These are phyloP conservation scores for Saturnia pavonia DNA, from an alignment of 2,888 invertebrate genomes.

Conservation along the genomic window DNA sequence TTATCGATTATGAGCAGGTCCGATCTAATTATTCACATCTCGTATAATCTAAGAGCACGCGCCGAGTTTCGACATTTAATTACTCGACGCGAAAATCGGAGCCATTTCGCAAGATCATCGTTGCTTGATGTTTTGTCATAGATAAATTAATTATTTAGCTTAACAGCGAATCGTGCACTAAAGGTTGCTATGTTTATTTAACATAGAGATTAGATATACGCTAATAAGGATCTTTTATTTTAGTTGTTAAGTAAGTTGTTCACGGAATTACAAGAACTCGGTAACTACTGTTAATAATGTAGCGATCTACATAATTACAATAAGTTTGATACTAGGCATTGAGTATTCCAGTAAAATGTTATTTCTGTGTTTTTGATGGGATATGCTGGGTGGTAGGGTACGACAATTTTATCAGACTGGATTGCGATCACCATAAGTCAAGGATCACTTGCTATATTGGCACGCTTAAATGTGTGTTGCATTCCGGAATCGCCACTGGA, in stretches of 20 bases:
- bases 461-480: too few relatives aligned
- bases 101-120: conserved; percentile 33
- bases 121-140: conserved; percentile 28
- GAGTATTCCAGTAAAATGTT: too few relatives aligned
- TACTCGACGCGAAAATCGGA: conserved; percentile 35
- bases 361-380: too few relatives aligned
- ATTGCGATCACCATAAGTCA: too few relatives aligned
- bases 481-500: too few relatives aligned
- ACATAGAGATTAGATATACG: conserved; percentile 5
- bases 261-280: not conserved
- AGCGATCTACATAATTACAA: too few relatives aligned
- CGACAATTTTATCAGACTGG: too few relatives aligned
- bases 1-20: conserved; percentile 39
- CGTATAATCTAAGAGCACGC: conserved; percentile 53
- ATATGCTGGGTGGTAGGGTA: too few relatives aligned
- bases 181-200: conserved; percentile 9
- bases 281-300: not conserved
- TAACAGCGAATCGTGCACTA: conserved; percentile 17
- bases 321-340: too few relatives aligned
- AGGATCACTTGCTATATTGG: too few relatives aligned
- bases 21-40: conserved; percentile 53
- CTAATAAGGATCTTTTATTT: conserved; percentile 12
- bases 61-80: conserved; percentile 48
- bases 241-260: not conserved
- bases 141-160: conserved; percentile 23